These are phyloP conservation scores for Prinia subflava DNA, from an alignment of 2,113 vertebrate genomes.

Conservation along the genomic window DNA sequence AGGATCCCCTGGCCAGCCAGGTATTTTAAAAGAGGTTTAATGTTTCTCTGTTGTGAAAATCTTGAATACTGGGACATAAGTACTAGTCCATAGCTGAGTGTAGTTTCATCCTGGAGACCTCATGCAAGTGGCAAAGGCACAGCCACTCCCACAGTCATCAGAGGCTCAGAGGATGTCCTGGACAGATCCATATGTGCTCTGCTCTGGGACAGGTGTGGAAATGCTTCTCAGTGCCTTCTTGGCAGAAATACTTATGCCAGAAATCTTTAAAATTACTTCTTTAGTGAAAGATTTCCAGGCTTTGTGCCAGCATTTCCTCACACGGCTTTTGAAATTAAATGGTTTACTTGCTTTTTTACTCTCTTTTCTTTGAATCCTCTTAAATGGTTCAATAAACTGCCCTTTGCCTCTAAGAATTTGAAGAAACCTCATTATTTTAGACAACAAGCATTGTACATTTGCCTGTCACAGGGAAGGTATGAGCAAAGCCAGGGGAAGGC, in stretches of 20 bases:
- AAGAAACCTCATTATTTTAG: background rate
- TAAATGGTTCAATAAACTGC: background rate
- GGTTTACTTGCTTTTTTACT: background rate
- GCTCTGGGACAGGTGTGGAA: background rate
- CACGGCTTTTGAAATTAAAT: background rate
- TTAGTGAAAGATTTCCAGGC: background rate
- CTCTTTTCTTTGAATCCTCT: background rate
- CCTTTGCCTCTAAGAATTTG: background rate
- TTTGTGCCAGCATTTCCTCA: background rate
- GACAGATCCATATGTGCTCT: background rate
- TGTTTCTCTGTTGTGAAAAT: background rate
- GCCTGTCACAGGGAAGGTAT: background rate
- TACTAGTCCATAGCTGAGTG: background rate
- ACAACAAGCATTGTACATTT: background rate
- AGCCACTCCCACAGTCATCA: background rate
- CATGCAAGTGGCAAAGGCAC: background rate
- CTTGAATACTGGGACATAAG: background rate
- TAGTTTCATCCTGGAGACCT: background rate
- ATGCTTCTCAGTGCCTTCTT: background rate
- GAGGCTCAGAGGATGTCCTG: background rate
- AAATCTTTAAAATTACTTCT: background rate
- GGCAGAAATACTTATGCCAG: background rate
- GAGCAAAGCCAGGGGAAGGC: background rate
- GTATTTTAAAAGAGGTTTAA: background rate
- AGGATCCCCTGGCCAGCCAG: background rate